Conservation (phyloP, 2,888 invertebrate genomes). For the Hoplodrina ambigua region DNA sequence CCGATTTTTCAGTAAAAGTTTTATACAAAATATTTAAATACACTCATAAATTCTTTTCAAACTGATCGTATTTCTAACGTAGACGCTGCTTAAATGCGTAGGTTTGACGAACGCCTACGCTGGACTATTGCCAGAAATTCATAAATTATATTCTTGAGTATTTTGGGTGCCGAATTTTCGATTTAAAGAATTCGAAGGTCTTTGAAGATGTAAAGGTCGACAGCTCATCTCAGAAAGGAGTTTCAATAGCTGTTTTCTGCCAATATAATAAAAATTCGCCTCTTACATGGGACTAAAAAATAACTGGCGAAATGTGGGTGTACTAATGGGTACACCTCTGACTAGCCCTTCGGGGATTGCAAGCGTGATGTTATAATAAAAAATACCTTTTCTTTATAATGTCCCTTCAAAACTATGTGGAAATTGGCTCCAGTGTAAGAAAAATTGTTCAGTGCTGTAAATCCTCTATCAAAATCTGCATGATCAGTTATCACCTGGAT, state of each 20-base stretch:
- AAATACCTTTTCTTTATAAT: constrained; percentile 75
- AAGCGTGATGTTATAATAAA: too few species aligned
- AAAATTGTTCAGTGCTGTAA: constrained; percentile 74
- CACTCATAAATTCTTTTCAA: too few species aligned
- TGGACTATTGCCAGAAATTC: not conserved
- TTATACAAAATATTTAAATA: too few species aligned
- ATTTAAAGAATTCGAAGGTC: not conserved
- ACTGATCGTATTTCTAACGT: not conserved
- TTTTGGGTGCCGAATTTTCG: not conserved
- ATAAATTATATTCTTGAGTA: not conserved
- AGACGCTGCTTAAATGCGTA: not conserved
- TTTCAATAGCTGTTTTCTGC: too few species aligned
- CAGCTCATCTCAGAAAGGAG: too few species aligned
- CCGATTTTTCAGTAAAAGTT: too few species aligned
- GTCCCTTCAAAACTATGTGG: constrained; percentile 76
- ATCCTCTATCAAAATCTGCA: constrained; percentile 65
- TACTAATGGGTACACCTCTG: too few species aligned
- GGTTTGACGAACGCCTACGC: not conserved
- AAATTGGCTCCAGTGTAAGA: constrained; percentile 73
- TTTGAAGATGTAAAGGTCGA: too few species aligned
- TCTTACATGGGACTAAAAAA: too few species aligned
- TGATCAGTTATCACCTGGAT: constrained; percentile 68
- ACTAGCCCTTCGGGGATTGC: too few species aligned
- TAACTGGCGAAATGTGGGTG: too few species aligned
- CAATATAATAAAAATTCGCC: too few species aligned